Base-by-base conservation (phyloP, 2,797 vertebrate species). In the Odontamblyopus lacepedii region DNA sequence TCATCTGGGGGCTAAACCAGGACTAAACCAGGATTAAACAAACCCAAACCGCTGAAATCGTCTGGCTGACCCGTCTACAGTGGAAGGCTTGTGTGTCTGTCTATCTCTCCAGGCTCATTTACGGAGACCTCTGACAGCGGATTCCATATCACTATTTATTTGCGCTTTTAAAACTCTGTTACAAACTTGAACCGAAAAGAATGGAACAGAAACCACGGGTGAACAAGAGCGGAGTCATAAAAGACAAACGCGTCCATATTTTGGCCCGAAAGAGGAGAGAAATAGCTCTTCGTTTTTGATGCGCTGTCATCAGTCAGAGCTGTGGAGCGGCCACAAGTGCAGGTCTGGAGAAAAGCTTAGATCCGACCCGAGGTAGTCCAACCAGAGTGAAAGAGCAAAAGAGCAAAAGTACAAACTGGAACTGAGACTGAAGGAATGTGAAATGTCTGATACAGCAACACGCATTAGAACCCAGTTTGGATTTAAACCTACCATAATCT, bases 331-430 rank as follows among this genome's bases (percentile, higher is more conserved):
- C 77, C 80, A 41, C 76, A 12, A 41, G 76, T 50, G 72, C 78
- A 76, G 16, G 72, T 89, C 88, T 90, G 87, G 89, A 89, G 87
- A 89, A 91, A 69, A 82, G 85, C 85, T 91, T 85, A 85, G 83
- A 71, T 72, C 78, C 75, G 79, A 73, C 74, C 72, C 71, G 71
- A 70, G 68, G 60, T 82, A 75, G 55, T 79, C 29, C 72, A 71
- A 80, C 62, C 75, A 13, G 65, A 79, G 64, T 38, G 57, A 48
- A 64, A 61, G 60, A 69, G 67, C 44, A 63, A 62, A 38, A 71
- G 62, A 74, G 69, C 29, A 19, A 62, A 70, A 62, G 73, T 23
- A 23, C 23, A 67, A 50, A 11, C 13, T 29, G 67, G 59, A 51
- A 70, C 13, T 65, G n/a, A 19, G 44, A 48, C 44, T 15, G 13